Conservation (phyloP, 1,140 invertebrate species). For the Copidosoma floridanum region DNA sequence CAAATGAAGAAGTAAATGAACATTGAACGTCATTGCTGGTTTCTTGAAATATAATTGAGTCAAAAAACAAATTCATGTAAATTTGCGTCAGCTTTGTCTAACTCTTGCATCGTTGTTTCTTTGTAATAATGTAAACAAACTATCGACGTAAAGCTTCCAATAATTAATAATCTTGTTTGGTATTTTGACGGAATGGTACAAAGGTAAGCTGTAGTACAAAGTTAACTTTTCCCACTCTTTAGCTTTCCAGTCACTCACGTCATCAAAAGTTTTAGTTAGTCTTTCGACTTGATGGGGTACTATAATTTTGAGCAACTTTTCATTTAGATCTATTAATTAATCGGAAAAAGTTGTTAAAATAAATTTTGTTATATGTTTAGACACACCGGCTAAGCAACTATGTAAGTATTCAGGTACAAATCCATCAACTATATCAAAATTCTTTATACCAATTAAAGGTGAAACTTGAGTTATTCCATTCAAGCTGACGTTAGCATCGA, state of each 20-base stretch:
- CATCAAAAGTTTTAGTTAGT: background rate
- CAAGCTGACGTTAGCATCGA: background rate
- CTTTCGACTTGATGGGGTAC: too few species aligned
- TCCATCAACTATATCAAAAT: conserved; percentile 11
- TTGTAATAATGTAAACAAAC: background rate
- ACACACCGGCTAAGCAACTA: background rate
- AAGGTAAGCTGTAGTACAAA: background rate
- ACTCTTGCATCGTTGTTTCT: background rate
- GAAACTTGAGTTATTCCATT: background rate
- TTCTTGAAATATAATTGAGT: background rate
- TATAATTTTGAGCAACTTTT: too few species aligned
- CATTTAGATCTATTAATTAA: too few species aligned
- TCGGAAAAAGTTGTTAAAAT: background rate
- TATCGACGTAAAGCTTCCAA: background rate
- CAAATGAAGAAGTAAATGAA: background rate
- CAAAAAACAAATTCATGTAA: background rate
- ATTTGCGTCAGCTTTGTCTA: background rate
- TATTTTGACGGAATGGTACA: too few species aligned
- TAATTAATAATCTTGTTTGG: too few species aligned
- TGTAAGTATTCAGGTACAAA: conserved; percentile 12
- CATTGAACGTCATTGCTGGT: background rate
- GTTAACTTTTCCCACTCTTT: background rate
- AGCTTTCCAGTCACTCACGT: background rate
- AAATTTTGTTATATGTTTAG: background rate
- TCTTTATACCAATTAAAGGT: background rate